phyloP scores from a whole-genome alignment of 2,113 vertebrate genomes.

The Setophaga kirtlandii region DNA sequence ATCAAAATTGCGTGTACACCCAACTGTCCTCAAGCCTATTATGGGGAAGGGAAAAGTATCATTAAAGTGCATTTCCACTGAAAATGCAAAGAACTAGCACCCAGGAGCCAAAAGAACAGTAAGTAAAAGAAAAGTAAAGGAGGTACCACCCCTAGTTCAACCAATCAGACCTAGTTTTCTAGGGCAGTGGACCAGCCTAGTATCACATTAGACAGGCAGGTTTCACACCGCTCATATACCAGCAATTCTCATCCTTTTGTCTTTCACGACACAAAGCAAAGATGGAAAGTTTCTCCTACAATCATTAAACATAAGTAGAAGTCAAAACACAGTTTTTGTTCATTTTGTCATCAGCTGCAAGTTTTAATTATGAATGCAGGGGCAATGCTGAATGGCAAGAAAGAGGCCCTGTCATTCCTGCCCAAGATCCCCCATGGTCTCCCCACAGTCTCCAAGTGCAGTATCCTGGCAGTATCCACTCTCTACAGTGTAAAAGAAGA shows the following conservation, averaged over 20 bases:
- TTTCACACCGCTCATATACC: rapidly evolving
- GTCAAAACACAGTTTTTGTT: background rate
- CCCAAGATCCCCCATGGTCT: rapidly evolving
- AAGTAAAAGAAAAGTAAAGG: background rate
- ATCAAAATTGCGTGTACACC: background rate
- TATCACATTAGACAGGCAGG: background rate
- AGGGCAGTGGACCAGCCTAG: background rate
- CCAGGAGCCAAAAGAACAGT: background rate
- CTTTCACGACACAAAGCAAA: background rate
- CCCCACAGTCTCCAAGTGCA: background rate
- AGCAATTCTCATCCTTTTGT: background rate
- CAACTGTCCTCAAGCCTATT: background rate
- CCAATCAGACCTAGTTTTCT: background rate
- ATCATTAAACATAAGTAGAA: background rate
- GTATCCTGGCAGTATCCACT: background rate
- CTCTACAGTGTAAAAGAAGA: background rate
- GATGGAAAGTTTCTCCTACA: background rate
- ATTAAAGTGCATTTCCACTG: background rate
- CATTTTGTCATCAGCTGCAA: background rate
- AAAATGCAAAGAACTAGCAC: background rate
- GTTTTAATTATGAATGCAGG: background rate
- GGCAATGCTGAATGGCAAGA: background rate
- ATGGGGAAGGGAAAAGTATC: background rate
- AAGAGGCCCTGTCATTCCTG: background rate
- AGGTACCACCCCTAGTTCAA: background rate